Conservation (phyloP, 2,113 vertebrate species). For the Ptyas mucosa region DNA sequence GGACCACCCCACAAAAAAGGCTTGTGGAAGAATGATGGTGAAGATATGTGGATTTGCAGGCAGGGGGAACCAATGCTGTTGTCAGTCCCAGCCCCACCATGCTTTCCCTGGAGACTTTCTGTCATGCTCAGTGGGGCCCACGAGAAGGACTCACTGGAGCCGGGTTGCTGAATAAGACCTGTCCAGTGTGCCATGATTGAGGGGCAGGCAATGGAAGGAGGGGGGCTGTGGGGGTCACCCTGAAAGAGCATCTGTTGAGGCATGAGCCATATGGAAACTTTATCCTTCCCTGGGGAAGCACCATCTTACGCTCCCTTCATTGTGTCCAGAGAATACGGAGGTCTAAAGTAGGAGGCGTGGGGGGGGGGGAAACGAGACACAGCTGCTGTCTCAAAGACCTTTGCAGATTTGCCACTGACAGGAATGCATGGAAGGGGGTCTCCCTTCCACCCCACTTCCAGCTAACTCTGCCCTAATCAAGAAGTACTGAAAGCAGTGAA, state of each 20-base stretch:
- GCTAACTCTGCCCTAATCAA: slow-evolving; percentile 29
- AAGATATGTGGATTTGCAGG: slow-evolving; percentile 10
- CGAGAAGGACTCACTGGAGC: slow-evolving; percentile 33
- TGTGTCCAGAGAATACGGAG: slow-evolving; percentile 23
- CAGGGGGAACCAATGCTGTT: accelerated
- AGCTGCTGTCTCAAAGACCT: slow-evolving; percentile 52
- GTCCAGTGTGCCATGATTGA: slow-evolving; percentile 33
- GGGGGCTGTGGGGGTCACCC: slow-evolving; percentile 6
- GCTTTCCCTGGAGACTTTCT: not conserved
- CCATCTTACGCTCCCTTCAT: slow-evolving; percentile 56
- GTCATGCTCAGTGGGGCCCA: accelerated
- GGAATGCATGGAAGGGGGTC: not conserved
- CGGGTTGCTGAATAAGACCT: slow-evolving; percentile 28
- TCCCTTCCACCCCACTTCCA: not conserved
- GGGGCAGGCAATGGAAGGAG: not conserved
- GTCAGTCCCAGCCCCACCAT: accelerated
- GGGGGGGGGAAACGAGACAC: not conserved
- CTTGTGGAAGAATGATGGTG: slow-evolving; percentile 12
- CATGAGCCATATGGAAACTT: slow-evolving; percentile 72
- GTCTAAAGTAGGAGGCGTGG: not conserved
- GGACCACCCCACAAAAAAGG: slow-evolving; percentile 9
- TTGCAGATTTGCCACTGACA: not conserved
- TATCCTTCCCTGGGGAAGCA: slow-evolving; percentile 64
- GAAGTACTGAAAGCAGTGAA: not conserved
- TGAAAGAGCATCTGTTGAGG: slow-evolving; percentile 70